Percentiles rank a stretch among this genome's conserved stretches.
These are phyloP conservation scores for Nothobranchius furzeri DNA, from an alignment of 2,113 vertebrate species.

Conservation along the genomic window DNA sequence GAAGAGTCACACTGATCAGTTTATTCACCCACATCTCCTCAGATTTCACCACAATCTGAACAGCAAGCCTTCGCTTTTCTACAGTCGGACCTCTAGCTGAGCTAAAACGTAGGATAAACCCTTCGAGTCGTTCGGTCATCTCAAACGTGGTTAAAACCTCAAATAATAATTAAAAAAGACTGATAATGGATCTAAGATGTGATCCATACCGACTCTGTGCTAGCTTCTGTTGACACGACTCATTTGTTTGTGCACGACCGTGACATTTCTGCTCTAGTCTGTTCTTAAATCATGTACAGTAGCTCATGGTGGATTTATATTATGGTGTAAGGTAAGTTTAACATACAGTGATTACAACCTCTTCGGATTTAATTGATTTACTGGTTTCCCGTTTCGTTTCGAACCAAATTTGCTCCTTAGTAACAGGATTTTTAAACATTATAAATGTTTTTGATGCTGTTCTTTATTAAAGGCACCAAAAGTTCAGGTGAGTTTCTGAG, in stretches of 20 bases:
- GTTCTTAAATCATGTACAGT: constrained; percentile 18
- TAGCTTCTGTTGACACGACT: not conserved
- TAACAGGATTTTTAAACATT: too few relatives aligned
- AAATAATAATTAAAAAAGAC: too few relatives aligned
- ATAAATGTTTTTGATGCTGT: not conserved
- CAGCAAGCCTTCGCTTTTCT: constrained; percentile 48
- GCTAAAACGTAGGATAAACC: constrained; percentile 14
- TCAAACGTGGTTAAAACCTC: too few relatives aligned
- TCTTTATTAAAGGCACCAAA: not conserved
- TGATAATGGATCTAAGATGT: too few relatives aligned
- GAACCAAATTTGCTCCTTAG: too few relatives aligned
- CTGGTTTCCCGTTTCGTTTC: not conserved
- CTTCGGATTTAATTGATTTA: constrained; percentile 14
- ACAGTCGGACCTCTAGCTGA: not conserved
- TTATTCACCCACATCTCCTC: constrained; percentile 27
- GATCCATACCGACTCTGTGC: not conserved
- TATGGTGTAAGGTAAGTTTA: constrained; percentile 21
- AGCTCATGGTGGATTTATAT: constrained; percentile 7
- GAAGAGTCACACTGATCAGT: not conserved
- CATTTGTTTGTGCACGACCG: constrained; percentile 1
- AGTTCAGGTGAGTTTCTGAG: not conserved
- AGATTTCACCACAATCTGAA: constrained; percentile 41
- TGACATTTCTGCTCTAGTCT: constrained; percentile 16
- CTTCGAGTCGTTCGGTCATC: not conserved
- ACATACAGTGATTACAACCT: constrained; percentile 34